A percentile compares a stretch with the other conserved stretches of the same genome.
Conservation (phyloP, 2,888 invertebrate genomes). For the Ferrisia virgata region DNA sequence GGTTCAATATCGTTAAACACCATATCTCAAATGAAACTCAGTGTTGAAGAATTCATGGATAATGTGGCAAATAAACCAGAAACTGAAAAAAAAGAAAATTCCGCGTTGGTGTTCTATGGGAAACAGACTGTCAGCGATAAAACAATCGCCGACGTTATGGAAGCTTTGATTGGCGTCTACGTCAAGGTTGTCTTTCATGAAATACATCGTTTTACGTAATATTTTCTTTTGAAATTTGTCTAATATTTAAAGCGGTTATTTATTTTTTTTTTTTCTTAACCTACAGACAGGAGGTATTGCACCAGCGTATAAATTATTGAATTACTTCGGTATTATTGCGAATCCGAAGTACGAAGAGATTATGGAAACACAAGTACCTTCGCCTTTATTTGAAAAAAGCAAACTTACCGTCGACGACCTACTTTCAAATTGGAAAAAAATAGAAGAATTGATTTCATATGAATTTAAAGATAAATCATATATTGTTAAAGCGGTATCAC, state of each 20-base stretch:
- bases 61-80: neutral
- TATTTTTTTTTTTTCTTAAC: too few relatives aligned
- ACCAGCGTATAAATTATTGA: conserved; percentile 60
- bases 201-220: too few relatives aligned
- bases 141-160: conserved; percentile 76
- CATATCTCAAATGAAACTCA: neutral
- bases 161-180: conserved; percentile 79
- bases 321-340: conserved; percentile 65
- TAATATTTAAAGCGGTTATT: too few relatives aligned
- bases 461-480: conserved; percentile 76
- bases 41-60: conserved; percentile 15
- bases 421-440: conserved; percentile 50
- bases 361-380: neutral
- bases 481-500: conserved; percentile 87
- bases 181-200: conserved; percentile 54
- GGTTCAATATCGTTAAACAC: neutral
- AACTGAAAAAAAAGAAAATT: neutral
- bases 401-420: neutral
- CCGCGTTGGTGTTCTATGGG: neutral
- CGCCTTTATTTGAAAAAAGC: neutral
- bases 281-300: conserved; percentile 58
- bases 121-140: conserved; percentile 59
- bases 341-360: conserved; percentile 46
- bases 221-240: neutral
- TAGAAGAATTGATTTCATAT: conserved; percentile 69